Evolutionary conservation across 2,797 vertebrate species (phyloP), one percentile per base, ranked within the genome.

Genomic region (Hoplostethus atlanticus): DNA sequence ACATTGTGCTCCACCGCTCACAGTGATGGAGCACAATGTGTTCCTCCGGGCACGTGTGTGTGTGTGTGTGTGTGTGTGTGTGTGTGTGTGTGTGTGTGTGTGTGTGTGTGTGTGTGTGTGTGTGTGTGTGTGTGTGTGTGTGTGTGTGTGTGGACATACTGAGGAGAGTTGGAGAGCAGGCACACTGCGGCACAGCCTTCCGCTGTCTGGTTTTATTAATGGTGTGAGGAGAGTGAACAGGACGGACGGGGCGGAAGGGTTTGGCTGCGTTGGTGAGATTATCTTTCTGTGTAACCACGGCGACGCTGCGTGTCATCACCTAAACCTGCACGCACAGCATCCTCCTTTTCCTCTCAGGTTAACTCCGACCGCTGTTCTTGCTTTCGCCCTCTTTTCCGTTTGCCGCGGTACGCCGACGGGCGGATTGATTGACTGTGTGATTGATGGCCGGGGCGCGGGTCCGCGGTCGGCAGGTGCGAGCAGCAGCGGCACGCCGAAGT

Each of bases 371-470:
- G 21, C 21, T 21, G 21, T 1, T 28, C 9, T 40, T 47, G 50
- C 61, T 2, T 44, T 69, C 56, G 40, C 36, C 55, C 12, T 6
- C 21, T 50, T 58, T 64, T 72, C 55, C 13, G 65, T 71, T 21
- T 21, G 21, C 21, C 67, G 38, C 12, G 58, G 50, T n/a, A 1
- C 67, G 53, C 63, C 68, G 47, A 55, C 62, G 56, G 64, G 44
- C 56, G 71, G 68, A 76, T 21, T 67, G 78, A 66, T 44, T n/a
- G 79, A 65, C 76, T 50, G 44, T 1, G 2, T 79, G 87, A 89
- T 77, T 59, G 78, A 90, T 80, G 73, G 67, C 1, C 40, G 63
- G 74, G 0, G 46, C 44, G 2, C 67, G 21, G 77, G 80, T 76
- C 80, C 73, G 58, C 3, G 13, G 77, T 17, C 55, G 63, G 56